Conservation (phyloP, 2,797 vertebrate species). For the Acipenser transmontanus region DNA sequence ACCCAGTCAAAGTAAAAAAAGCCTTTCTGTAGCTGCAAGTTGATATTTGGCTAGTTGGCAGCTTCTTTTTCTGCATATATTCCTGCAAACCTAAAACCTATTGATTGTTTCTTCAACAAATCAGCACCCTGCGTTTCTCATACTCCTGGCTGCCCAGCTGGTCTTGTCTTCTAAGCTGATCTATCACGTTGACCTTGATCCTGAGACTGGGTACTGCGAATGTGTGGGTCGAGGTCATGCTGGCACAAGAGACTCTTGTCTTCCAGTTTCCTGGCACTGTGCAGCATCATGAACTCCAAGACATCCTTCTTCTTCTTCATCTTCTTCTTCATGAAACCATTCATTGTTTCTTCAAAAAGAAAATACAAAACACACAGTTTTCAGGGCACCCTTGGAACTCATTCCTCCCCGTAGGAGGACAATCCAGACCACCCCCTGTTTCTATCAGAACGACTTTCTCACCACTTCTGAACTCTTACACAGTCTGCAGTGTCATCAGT, state of each 20-base stretch:
- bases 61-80: no score
- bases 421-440: constrained; percentile 5
- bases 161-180: no score
- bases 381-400: constrained; percentile 1
- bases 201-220: constrained; percentile 16
- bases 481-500: not conserved
- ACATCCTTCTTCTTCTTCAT: constrained; percentile 20
- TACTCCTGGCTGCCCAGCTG: no score
- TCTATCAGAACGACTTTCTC: constrained; percentile 20
- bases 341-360: constrained; percentile 33
- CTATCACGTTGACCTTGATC: constrained; percentile 12
- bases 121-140: no score
- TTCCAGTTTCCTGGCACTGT: constrained; percentile 27
- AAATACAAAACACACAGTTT: not conserved
- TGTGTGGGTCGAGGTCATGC: constrained; percentile 5
- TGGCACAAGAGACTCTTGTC: constrained; percentile 49
- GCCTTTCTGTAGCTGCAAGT: no score
- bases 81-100: no score
- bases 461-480: not conserved
- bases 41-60: no score
- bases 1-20: no score
- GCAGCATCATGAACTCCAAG: constrained; percentile 24
- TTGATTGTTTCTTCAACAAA: no score
- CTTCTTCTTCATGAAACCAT: constrained; percentile 34
- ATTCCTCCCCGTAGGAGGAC: not conserved